Percentiles rank a stretch among this genome's conserved stretches.
phyloP scores from a whole-genome alignment of 2,113 vertebrate species.

The Vireo altiloquus region DNA sequence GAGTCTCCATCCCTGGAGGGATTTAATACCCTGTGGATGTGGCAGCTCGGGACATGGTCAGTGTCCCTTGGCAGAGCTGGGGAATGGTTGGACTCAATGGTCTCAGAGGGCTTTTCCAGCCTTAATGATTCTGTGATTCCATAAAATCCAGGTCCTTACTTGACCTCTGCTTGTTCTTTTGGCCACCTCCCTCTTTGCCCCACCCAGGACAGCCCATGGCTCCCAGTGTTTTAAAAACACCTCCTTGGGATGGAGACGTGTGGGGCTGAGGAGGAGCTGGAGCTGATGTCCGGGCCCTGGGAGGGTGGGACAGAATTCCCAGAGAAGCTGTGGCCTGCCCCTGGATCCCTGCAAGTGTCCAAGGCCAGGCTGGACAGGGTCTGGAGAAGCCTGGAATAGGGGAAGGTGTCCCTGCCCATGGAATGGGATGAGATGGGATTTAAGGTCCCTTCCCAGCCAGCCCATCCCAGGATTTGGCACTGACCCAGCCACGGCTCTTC shows the following conservation, averaged over 20 bases:
- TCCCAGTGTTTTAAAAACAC: neutral
- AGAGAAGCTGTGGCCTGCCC: neutral
- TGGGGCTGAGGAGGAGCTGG: neutral
- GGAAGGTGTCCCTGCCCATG: neutral
- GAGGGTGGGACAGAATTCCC: neutral
- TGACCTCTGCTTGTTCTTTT: neutral
- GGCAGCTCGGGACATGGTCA: neutral
- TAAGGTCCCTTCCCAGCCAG: neutral
- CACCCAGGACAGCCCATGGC: neutral
- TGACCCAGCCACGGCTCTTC: neutral
- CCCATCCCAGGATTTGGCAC: neutral
- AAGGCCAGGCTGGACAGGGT: neutral
- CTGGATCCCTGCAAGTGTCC: neutral
- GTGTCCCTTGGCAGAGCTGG: neutral
- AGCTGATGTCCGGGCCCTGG: neutral
- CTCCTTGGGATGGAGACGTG: neutral
- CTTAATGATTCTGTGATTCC: neutral
- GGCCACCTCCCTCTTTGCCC: neutral
- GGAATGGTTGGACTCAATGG: neutral
- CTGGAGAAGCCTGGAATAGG: neutral
- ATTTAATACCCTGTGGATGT: neutral
- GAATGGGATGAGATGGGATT: neutral
- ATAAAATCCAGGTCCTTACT: neutral
- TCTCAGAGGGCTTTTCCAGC: neutral
- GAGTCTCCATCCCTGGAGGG: neutral